A percentile compares a stretch with the other conserved stretches of the same genome.
phyloP scores from a whole-genome alignment of 1,140 invertebrate genomes.

The Pseudomyrmex dendroicus region DNA sequence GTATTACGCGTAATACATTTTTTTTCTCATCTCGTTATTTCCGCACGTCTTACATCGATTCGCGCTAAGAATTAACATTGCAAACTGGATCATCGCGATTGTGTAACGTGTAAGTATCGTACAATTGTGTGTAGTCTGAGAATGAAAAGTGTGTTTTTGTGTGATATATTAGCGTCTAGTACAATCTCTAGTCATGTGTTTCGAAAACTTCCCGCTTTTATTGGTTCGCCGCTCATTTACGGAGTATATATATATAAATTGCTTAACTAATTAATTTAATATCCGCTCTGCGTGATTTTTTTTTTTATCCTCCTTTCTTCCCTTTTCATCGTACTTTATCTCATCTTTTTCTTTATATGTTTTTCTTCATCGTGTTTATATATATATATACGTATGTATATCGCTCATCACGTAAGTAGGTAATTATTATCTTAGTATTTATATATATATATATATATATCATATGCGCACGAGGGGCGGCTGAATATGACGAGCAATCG shows the following conservation, averaged over 20 bases:
- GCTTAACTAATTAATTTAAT: constrained; percentile 62
- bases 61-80: constrained; percentile 54
- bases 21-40: constrained; percentile 52
- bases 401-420: background rate
- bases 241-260: constrained; percentile 48
- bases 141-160: constrained; percentile 37
- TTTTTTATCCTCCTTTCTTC: constrained; percentile 47
- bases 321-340: too few relatives aligned
- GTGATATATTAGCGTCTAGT: constrained; percentile 37
- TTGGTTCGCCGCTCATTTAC: constrained; percentile 47
- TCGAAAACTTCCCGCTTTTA: constrained; percentile 25
- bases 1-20: background rate
- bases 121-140: background rate
- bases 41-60: constrained; percentile 29
- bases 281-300: constrained; percentile 53
- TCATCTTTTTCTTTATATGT: constrained; percentile 33
- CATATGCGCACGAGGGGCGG: constrained; percentile 65
- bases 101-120: constrained; percentile 23
- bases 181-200: constrained; percentile 33
- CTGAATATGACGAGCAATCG: constrained; percentile 57
- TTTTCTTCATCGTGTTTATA: constrained; percentile 49
- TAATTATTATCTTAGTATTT: constrained; percentile 64
- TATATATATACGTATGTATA: constrained; percentile 54
- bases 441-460: constrained; percentile 69
- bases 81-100: constrained; percentile 44